Evolutionary conservation across 1,140 invertebrate genomes (phyloP).

Genomic region (Anthonomus grandis): DNA sequence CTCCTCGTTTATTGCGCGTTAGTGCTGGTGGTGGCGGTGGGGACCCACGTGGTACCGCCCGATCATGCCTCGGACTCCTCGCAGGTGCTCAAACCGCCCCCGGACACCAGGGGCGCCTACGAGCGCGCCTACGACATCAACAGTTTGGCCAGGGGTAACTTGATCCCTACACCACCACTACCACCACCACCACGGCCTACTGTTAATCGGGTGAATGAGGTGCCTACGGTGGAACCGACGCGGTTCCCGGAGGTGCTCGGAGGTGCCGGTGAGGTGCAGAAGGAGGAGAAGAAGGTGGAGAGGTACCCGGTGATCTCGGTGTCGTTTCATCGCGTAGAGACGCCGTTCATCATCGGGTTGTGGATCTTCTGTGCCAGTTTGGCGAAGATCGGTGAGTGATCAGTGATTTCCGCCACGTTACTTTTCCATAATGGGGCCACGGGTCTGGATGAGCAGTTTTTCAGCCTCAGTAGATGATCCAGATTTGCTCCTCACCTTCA

Average conservation of each 20-base stretch:
- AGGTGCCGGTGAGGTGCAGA: not conserved
- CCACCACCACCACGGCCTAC: conserved; percentile 8
- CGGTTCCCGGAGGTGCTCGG: conserved; percentile 5
- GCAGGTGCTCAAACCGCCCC: conserved; percentile 19
- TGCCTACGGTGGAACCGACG: conserved; percentile 20
- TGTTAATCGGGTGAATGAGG: conserved; percentile 17
- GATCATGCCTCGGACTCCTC: conserved; percentile 37
- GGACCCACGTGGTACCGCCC: conserved; percentile 31
- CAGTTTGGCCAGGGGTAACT: conserved; percentile 22
- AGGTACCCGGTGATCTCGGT: conserved; percentile 74
- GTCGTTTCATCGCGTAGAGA: conserved; percentile 84
- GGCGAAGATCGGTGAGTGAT: conserved; percentile 87
- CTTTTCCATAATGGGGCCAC: no score
- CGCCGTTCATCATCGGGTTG: conserved; percentile 87
- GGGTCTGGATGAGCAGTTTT: no score
- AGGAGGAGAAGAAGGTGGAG: conserved; percentile 41
- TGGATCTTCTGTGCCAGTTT: conserved; percentile 94
- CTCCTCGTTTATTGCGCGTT: no score
- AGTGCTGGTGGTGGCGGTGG: conserved; percentile 24
- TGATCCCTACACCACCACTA: conserved; percentile 24
- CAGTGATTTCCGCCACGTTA: no score
- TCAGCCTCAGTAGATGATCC: no score
- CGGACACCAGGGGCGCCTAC: conserved; percentile 24
- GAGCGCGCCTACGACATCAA: conserved; percentile 28
- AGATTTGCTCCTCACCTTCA: no score